Percentiles rank a stretch among this genome's conserved stretches.
Evolutionary conservation across 30 jellyfish, hydroid and myxozoan species (phyloP).

Genomic region (Pelagia noctiluca): DNA sequence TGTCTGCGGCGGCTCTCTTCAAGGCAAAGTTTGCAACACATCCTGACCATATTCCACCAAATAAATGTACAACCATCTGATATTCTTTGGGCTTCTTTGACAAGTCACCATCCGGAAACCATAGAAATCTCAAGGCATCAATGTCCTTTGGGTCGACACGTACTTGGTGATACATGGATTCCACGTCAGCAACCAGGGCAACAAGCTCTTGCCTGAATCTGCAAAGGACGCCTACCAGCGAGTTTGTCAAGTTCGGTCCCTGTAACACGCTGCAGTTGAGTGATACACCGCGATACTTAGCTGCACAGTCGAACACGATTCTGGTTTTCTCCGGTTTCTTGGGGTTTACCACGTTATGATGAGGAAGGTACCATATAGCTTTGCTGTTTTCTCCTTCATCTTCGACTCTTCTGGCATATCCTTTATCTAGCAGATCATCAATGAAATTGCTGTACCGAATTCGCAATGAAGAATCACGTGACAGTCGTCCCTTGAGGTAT

Average conservation of each 20-base stretch:
- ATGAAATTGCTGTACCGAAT: constrained; percentile 14
- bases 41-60: constrained; percentile 38
- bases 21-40: constrained; percentile 13
- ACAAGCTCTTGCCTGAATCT: constrained; percentile 39
- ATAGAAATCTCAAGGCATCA: constrained; percentile 45
- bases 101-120: constrained; percentile 45
- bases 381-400: background rate
- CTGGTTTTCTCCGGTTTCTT: constrained; percentile 44
- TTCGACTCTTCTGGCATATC: constrained; percentile 19
- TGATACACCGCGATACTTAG: constrained; percentile 27
- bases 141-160: constrained; percentile 18
- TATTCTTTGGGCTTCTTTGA: background rate
- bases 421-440: constrained; percentile 25
- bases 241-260: constrained; percentile 54
- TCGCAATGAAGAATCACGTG: background rate
- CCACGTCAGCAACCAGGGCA: constrained; percentile 31
- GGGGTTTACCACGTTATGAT: constrained; percentile 36
- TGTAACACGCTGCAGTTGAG: constrained; percentile 29
- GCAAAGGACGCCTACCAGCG: constrained; percentile 32
- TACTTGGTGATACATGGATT: constrained; percentile 58
- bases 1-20: constrained; percentile 19
- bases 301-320: constrained; percentile 53
- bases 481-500: constrained; percentile 26
- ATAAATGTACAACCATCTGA: constrained; percentile 42
- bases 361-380: constrained; percentile 40